Evolutionary conservation across 2,888 invertebrate species (phyloP), one percentile per base, ranked within the genome.

Genomic region (Cephus pygmeus): DNA sequence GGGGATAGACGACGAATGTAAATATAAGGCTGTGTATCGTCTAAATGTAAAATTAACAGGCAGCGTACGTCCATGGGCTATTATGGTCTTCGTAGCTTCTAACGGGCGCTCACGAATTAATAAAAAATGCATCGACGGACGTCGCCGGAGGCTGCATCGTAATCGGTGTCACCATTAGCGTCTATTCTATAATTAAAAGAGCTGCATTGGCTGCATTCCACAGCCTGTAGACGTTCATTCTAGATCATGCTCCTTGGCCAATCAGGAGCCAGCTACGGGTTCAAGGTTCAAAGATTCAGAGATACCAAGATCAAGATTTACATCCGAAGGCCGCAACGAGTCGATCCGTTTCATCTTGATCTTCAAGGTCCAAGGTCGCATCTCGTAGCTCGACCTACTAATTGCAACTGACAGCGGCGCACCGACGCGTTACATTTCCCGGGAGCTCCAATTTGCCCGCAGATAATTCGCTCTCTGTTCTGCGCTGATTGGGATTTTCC

Each of bases 101-200:
- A 40, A 40, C 15, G 40, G 40, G 40, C 6, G 23, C 2, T 23
- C 23, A 6, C 6, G 23, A 56, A 23, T 23, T 23, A 56, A 56
- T 56, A 56, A 23, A 9, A 4, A 56, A 35, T 3, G 9, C 4
- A 56, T 56, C 9, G 15, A 23, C 15, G 9, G 23, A 56, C 23
- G 15, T 23, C 56, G 23, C 56, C 56, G 9, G 23, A 56, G 56
- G 56, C 56, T 71, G 12, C 31, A 3, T 31, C 34, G 71, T 33
- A 71, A 71, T 71, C 71, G 4, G 71, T 71, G 71, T 31, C 71
- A 31, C 71, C 15, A 31, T 31, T 71, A 71, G 71, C 71, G 31
- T 71, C 12, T 6, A 12, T 33, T 71, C 71, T 34, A 31, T 71
- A 71, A 71, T 71, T 34, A 34, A 71, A 71, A 71, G 33, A 71